phyloP scores from a whole-genome alignment of 2,113 vertebrate species.

The Cavia aperea region DNA sequence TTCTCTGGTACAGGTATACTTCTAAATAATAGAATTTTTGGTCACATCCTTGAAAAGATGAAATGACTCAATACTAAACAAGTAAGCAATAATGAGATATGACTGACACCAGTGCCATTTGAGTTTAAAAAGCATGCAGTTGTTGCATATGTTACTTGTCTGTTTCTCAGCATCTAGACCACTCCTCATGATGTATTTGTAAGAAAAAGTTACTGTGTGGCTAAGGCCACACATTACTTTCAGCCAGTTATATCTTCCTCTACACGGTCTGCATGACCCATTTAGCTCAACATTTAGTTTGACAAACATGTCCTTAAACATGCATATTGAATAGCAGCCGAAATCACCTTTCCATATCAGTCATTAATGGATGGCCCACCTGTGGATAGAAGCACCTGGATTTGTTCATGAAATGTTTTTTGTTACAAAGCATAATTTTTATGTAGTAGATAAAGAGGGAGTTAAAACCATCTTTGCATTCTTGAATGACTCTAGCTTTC shows the following conservation, averaged over 20 bases:
- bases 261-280: neutral
- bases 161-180: conserved; percentile 15
- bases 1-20: neutral
- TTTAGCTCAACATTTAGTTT: neutral
- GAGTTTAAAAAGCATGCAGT: conserved; percentile 22
- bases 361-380: neutral
- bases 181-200: neutral
- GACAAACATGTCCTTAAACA: neutral
- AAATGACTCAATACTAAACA: conserved; percentile 18
- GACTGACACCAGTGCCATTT: neutral
- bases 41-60: conserved; percentile 5
- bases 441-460: neutral
- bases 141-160: neutral
- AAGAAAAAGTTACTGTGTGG: neutral
- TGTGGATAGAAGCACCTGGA: neutral
- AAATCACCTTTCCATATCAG: neutral
- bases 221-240: neutral
- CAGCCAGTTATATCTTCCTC: neutral
- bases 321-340: neutral
- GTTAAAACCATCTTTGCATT: conserved; percentile 18
- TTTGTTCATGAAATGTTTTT: neutral
- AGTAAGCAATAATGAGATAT: conserved; percentile 7
- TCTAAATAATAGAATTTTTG: conserved; percentile 11
- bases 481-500: neutral
- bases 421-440: conserved; percentile 18